A percentile compares a stretch with the other conserved stretches of the same genome.
Conservation (phyloP, 2,888 invertebrate species). For the Neoaliturus tenellus region DNA sequence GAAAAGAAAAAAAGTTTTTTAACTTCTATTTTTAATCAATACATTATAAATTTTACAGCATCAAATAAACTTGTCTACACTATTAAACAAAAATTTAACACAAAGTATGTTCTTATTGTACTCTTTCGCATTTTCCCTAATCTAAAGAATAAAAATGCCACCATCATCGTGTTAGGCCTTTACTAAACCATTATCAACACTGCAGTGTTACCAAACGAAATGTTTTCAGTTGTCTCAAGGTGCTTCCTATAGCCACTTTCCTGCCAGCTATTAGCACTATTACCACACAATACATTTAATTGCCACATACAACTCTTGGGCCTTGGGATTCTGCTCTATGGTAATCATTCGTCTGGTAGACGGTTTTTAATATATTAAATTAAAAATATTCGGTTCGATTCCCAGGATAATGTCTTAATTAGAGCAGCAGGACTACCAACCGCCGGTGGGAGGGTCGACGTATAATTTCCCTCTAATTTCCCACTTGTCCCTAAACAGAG, state of each 20-base stretch:
- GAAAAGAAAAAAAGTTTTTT: too few relatives aligned
- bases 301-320: not conserved
- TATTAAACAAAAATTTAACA: too few relatives aligned
- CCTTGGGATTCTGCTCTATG: not conserved
- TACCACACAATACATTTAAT: not conserved
- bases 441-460: constrained; percentile 18
- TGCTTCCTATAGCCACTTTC: not conserved
- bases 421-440: not conserved
- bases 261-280: not conserved
- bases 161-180: too few relatives aligned
- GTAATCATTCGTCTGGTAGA: not conserved
- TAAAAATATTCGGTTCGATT: constrained; percentile 41
- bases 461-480: constrained; percentile 18
- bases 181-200: too few relatives aligned
- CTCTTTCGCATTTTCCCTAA: too few relatives aligned
- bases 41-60: too few relatives aligned
- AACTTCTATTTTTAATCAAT: too few relatives aligned
- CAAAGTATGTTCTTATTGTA: too few relatives aligned
- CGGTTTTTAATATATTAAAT: constrained; percentile 9
- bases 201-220: too few relatives aligned
- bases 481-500: constrained; percentile 28
- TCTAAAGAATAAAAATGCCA: too few relatives aligned
- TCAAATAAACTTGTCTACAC: too few relatives aligned
- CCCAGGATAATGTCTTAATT: constrained; percentile 42
- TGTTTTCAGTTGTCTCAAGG: not conserved